Percentiles rank a stretch among this genome's conserved stretches.
Evolutionary conservation across 2,888 invertebrate genomes (phyloP).

Genomic region (Lumbricus terrestris): DNA sequence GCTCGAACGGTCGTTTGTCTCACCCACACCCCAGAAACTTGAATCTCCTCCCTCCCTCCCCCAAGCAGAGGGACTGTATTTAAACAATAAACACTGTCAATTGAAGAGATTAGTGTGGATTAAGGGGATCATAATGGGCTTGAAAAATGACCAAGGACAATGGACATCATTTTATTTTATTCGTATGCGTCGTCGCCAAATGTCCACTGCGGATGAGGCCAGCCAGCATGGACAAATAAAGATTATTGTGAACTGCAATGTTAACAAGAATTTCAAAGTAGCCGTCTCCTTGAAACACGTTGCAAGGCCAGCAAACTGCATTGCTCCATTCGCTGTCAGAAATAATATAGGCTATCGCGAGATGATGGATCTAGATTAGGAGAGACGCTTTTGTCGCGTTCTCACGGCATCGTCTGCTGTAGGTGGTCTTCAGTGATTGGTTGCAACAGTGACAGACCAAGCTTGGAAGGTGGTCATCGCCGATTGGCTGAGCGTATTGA

Average conservation of each 20-base stretch:
- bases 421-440: neutral
- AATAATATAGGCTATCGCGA: conserved; percentile 3
- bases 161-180: too few species aligned
- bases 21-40: too few species aligned
- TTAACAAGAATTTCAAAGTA: neutral
- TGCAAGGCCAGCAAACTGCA: neutral
- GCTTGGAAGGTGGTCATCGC: neutral
- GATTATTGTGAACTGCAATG: neutral
- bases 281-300: neutral
- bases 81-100: too few species aligned
- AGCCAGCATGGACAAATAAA: neutral
- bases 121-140: too few species aligned
- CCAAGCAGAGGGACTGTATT: too few species aligned
- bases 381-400: neutral
- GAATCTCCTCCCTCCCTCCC: too few species aligned
- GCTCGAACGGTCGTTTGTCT: too few species aligned
- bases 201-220: neutral
- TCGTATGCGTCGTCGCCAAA: too few species aligned
- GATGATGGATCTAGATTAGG: neutral
- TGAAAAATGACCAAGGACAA: too few species aligned
- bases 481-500: neutral
- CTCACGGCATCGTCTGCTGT: neutral
- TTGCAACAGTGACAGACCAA: neutral
- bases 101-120: too few species aligned
- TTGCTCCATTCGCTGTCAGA: neutral